phyloP scores from a whole-genome alignment of 2,888 invertebrate species.

The Monoplex corrugatus region DNA sequence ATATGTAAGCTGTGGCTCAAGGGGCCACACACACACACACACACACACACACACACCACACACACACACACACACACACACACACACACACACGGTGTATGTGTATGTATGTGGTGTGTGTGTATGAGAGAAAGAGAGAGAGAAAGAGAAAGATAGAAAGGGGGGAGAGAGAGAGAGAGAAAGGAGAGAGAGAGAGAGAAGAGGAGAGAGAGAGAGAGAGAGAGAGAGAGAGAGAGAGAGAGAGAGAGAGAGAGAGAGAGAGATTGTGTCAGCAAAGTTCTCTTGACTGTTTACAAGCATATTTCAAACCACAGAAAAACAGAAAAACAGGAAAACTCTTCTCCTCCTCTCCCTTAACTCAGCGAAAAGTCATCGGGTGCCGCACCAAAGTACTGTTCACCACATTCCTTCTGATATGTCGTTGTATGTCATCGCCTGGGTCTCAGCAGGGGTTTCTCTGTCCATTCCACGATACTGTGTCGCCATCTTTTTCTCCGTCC shows the following conservation, averaged over 20 bases:
- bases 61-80: no score
- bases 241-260: not conserved
- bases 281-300: no score
- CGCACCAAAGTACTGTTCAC: no score
- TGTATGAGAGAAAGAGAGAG: slow-evolving; percentile 59
- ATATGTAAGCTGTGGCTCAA: no score
- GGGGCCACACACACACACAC: not conserved
- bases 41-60: not conserved
- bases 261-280: no score
- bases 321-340: not conserved
- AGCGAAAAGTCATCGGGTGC: not conserved
- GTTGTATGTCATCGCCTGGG: no score
- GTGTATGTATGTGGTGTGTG: not conserved
- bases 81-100: not conserved
- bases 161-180: not conserved
- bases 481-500: no score
- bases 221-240: not conserved
- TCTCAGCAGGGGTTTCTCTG: no score
- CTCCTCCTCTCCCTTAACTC: no score
- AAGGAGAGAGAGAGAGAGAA: not conserved
- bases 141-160: not conserved
- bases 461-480: no score
- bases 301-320: not conserved
- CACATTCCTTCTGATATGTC: no score
- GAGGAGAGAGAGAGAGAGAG: not conserved